Evolutionary conservation across 2,888 invertebrate genomes (phyloP), one percentile per base, ranked within the genome.

Genomic region (Sarcophaga caerulescens): DNA sequence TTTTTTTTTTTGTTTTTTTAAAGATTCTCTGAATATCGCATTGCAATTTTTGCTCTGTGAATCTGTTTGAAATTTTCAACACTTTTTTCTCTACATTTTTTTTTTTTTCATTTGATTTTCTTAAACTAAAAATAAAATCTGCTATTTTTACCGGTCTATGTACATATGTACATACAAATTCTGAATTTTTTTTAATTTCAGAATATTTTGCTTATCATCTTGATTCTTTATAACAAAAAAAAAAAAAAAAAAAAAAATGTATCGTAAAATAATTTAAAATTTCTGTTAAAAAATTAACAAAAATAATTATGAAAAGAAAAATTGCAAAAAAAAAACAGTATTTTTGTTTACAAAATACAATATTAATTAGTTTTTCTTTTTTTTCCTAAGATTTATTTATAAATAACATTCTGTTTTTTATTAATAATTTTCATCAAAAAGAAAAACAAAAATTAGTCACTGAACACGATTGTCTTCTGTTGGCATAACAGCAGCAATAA

Each of bases 81-180:
- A 71, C n/a, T 77, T 47, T 69, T 76, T 69, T 62, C 35, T 8
- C 8, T 10, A 35, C 19, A 57, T 5, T 69, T 52, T 52, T 52
- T 74, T 66, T 77, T 59, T 47, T 19, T 69, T 52, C 19, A 44
- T 71, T 60, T 35, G 8, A 35, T 8, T 35, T 35, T 45, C n/a
- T 74, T 85, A 57, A 19, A 74, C 78, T 81, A 85, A 85, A 85
- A 85, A 81, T 80, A 85, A 85, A 85, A 57, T 71, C 71, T 62
- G 81, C 82, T 83, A 85, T 80, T 85, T 83, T 80, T 79, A 79
- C 71, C 73, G 68, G 84, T 52, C 17, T n/a, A 52, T 45, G 68
- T 62, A 57, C 47, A 52, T 68, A n/a, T n/a, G n/a, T n/a, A 59
- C 14, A 14, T 52, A 25, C 35, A 35, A 1, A 35, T 35, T 73